phyloP scores from a whole-genome alignment of 2,888 invertebrate genomes.

The Chrysomela aeneicollis region DNA sequence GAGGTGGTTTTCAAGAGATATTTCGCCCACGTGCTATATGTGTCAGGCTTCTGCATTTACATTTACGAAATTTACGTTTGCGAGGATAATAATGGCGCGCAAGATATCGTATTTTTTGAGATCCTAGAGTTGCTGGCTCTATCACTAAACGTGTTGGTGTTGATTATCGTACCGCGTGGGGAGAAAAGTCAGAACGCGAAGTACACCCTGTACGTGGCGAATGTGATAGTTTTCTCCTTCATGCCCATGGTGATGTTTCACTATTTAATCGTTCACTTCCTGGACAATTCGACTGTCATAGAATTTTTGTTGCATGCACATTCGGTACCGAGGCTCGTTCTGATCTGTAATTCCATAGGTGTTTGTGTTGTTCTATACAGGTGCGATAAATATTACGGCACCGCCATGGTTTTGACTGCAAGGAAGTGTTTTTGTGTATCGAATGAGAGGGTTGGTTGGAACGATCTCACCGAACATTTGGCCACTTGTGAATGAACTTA shows the following conservation, averaged over 20 bases:
- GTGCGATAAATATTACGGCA: slow-evolving; percentile 23
- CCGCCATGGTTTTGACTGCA: background rate
- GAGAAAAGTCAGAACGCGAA: background rate
- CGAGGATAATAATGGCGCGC: background rate
- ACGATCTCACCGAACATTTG: background rate
- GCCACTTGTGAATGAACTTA: background rate
- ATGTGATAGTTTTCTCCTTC: slow-evolving; percentile 16
- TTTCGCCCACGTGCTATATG: slow-evolving; percentile 12
- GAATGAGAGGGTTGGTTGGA: background rate
- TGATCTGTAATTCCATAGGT: slow-evolving; percentile 19
- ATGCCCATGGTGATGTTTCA: slow-evolving; percentile 17
- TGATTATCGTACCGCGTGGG: background rate
- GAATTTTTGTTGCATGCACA: slow-evolving; percentile 18
- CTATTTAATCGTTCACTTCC: slow-evolving; percentile 16
- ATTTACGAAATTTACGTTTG: slow-evolving; percentile 17
- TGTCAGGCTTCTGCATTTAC: slow-evolving; percentile 2
- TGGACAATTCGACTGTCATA: slow-evolving; percentile 7
- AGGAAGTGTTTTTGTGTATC: background rate
- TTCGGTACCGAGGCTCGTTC: slow-evolving; percentile 10
- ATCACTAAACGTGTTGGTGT: slow-evolving; percentile 19
- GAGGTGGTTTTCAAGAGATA: slow-evolving; percentile 3
- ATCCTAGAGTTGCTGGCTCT: slow-evolving; percentile 5
- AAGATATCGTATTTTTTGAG: slow-evolving; percentile 4
- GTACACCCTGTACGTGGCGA: slow-evolving; percentile 18
- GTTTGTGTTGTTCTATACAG: slow-evolving; percentile 23